Evolutionary conservation across 30 jellyfish, hydroid and myxozoan species (phyloP).

Genomic region (Chironex yamaguchii): DNA sequence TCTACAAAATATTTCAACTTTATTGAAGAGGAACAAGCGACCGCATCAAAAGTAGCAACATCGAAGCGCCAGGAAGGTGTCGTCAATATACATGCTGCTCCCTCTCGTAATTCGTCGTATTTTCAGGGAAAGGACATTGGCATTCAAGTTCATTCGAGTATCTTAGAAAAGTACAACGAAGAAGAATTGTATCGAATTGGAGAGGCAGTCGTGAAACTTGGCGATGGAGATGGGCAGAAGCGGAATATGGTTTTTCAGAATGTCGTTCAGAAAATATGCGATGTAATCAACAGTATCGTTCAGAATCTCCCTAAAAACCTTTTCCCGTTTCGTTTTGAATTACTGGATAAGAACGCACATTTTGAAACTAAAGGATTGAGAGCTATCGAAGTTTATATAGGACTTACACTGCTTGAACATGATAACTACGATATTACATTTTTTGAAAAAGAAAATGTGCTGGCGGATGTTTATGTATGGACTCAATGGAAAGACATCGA

Average conservation of each 20-base stretch:
- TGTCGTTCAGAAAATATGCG: slow-evolving; percentile 35
- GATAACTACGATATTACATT: slow-evolving; percentile 41
- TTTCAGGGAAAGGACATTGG: not conserved
- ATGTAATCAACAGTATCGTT: slow-evolving; percentile 64
- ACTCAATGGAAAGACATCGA: slow-evolving; percentile 50
- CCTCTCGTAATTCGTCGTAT: not conserved
- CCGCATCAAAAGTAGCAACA: not conserved
- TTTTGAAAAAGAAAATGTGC: not conserved
- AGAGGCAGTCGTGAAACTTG: slow-evolving; percentile 8
- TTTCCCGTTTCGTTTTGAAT: slow-evolving; percentile 70
- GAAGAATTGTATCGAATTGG: not conserved
- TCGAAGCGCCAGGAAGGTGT: not conserved
- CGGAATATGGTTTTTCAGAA: slow-evolving; percentile 50
- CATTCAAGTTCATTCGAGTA: too few species aligned
- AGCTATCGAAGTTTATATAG: slow-evolving; percentile 66
- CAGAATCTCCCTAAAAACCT: slow-evolving; percentile 44
- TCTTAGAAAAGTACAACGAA: not conserved
- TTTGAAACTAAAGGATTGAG: slow-evolving; percentile 69
- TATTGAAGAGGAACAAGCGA: too few species aligned
- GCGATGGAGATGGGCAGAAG: slow-evolving; percentile 75
- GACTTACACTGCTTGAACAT: slow-evolving; percentile 10
- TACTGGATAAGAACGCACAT: slow-evolving; percentile 12
- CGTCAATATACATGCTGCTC: not conserved
- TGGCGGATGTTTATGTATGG: slow-evolving; percentile 59
- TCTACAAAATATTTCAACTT: too few species aligned